phyloP scores from a whole-genome alignment of 2,797 vertebrate genomes.

The Rallus crepitans region DNA sequence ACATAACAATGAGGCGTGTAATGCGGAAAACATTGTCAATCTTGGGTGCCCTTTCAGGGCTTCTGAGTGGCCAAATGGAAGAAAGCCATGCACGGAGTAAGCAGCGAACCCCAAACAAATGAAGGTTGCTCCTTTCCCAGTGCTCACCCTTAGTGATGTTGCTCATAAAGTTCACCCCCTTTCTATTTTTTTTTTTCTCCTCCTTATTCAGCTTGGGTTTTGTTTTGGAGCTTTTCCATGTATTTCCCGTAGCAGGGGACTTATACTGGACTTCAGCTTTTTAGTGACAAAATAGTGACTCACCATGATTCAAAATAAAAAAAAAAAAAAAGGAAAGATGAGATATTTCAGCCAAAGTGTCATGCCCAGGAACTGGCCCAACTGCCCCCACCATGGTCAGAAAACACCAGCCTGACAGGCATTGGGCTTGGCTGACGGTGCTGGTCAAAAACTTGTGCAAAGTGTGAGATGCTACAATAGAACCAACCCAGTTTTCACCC shows the following conservation, averaged over 20 bases:
- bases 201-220: background rate
- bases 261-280: background rate
- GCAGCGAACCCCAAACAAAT: background rate
- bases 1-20: background rate
- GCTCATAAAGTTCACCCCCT: background rate
- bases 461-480: accelerated
- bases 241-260: background rate
- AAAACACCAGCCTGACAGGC: background rate
- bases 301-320: background rate
- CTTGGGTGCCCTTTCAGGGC: constrained; percentile 40
- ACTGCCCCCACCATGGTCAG: accelerated
- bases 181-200: no score
- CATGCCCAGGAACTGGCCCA: background rate
- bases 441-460: background rate
- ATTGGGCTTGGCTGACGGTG: accelerated
- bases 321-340: no score
- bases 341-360: background rate
- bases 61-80: constrained; percentile 52
- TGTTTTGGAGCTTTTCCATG: constrained; percentile 14
- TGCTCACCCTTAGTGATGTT: background rate
- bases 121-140: constrained; percentile 56
- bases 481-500: background rate
- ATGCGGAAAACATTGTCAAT: background rate
- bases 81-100: background rate
- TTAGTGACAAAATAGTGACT: background rate